Base-by-base conservation (phyloP, 2,113 vertebrate species). In the Puma concolor region DNA sequence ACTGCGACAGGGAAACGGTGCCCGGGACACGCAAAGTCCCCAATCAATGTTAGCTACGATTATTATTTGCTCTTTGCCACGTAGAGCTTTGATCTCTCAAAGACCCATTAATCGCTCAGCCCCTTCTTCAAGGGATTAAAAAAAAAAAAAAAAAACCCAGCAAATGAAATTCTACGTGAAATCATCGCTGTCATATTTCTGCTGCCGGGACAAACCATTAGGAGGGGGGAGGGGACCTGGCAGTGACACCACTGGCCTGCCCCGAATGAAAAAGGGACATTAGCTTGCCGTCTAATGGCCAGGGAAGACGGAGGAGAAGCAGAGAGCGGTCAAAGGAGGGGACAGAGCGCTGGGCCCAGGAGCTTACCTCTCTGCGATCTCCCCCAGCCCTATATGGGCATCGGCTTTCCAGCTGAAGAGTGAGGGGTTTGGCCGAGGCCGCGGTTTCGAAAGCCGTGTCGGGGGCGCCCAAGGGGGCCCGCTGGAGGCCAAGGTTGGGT, bases 81-180 rank as follows among this genome's bases (percentile, higher is more conserved):
- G 33, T n/a, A 88, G 81, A 97, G 94, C 97, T 98, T 97, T 98
- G 98, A 97, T 97, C 96, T 97, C 83, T 82, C 96, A 92, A 96
- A 98, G 97, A 98, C 86, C 96, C 96, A 94, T 97, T 98, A 95
- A 97, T 98, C 38, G 67, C 80, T 95, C 60, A 94, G 86, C 94
- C 90, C 94, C 96, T 98, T 98, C 96, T 98, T 97, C 96, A 95
- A 91, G 89, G 95, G 92, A 93, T 98, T 90, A 57, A 81, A 95
- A 95, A 96, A 97, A 90, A 92, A 88, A 93, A 97, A 88, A 54
- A 91, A 87, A 89, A 97, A 91, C 41, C 1, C 63, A 66, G 96
- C 89, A 98, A 98, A 98, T 98, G 97, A 96, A 98, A 98, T 97
- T 97, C 92, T 97, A 98, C 95, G 92, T 98, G 98, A 98, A 98